These are phyloP conservation scores for Crotalus helleri DNA, from an alignment of 2,113 vertebrate genomes.

Conservation along the genomic window DNA sequence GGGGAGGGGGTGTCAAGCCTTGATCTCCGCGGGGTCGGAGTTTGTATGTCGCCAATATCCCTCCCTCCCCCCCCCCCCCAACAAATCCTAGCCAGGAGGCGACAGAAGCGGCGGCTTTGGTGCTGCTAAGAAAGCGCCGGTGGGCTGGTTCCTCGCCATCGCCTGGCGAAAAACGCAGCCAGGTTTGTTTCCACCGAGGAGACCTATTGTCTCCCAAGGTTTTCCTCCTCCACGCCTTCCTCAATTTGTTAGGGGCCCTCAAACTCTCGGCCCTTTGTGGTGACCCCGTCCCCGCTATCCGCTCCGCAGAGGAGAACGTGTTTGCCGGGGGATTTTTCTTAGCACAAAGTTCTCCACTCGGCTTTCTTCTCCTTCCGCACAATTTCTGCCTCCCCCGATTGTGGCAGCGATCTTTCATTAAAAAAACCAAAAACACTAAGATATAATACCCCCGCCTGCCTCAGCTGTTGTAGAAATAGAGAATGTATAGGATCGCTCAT, in stretches of 20 bases:
- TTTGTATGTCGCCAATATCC: background rate
- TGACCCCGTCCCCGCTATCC: background rate
- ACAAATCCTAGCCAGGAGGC: background rate
- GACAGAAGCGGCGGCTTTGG: background rate
- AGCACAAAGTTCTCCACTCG: background rate
- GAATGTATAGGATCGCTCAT: background rate
- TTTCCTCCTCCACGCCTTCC: background rate
- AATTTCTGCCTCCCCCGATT: background rate
- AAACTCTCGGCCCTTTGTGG: background rate
- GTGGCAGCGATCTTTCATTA: background rate
- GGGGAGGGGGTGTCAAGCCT: background rate
- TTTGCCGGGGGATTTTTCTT: background rate
- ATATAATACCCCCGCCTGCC: background rate
- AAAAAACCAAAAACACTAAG: background rate
- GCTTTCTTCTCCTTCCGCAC: background rate
- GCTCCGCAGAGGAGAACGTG: background rate
- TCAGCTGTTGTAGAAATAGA: background rate
- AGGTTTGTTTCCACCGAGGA: background rate
- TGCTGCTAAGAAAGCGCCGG: background rate
- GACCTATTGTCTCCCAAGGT: background rate
- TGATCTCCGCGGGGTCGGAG: background rate
- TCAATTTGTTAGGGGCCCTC: background rate
- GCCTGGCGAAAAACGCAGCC: background rate
- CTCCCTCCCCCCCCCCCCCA: background rate
- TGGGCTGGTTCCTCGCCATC: background rate